Percentiles rank a stretch among this genome's conserved stretches.
phyloP scores from a whole-genome alignment of 1,140 invertebrate species.

The Drosophila jambulina region DNA sequence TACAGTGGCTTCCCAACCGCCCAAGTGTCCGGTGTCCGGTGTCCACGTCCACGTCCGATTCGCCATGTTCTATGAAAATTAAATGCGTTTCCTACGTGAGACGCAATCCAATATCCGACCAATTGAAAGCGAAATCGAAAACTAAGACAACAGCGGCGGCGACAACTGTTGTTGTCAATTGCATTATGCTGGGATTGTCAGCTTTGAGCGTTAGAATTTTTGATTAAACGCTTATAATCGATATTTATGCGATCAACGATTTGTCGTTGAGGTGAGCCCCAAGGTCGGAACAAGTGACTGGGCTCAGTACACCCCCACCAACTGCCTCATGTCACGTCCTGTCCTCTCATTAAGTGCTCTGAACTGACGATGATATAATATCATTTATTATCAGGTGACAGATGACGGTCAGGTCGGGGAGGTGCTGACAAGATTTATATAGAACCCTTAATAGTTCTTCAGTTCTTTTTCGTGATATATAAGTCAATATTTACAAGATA shows the following conservation, averaged over 20 bases:
- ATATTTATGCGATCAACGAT: slow-evolving; percentile 77
- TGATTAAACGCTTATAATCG: slow-evolving; percentile 77
- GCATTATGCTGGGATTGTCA: slow-evolving; percentile 66
- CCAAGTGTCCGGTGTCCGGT: slow-evolving; percentile 23
- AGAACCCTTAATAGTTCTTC: background rate
- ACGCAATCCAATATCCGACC: slow-evolving; percentile 38
- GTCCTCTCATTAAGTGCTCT: slow-evolving; percentile 10
- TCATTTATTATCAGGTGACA: slow-evolving; percentile 12
- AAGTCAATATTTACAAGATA: background rate
- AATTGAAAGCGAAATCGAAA: slow-evolving; percentile 48
- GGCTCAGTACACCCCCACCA: slow-evolving; percentile 21
- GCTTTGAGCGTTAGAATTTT: slow-evolving; percentile 71
- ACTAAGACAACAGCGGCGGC: slow-evolving; percentile 22
- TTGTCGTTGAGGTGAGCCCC: slow-evolving; percentile 59
- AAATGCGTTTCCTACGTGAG: slow-evolving; percentile 76
- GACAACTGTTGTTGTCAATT: slow-evolving; percentile 72
- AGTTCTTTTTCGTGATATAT: background rate
- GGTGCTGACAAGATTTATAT: slow-evolving; percentile 4
- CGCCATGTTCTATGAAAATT: slow-evolving; percentile 80
- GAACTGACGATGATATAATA: slow-evolving; percentile 13
- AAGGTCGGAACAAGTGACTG: slow-evolving; percentile 49
- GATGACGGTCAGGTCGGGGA: background rate
- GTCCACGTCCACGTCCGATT: slow-evolving; percentile 63
- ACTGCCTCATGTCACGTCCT: slow-evolving; percentile 30
- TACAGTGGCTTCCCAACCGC: slow-evolving; percentile 28